phyloP scores from a whole-genome alignment of 2,888 invertebrate genomes.

The Alentia gelatinosa region DNA sequence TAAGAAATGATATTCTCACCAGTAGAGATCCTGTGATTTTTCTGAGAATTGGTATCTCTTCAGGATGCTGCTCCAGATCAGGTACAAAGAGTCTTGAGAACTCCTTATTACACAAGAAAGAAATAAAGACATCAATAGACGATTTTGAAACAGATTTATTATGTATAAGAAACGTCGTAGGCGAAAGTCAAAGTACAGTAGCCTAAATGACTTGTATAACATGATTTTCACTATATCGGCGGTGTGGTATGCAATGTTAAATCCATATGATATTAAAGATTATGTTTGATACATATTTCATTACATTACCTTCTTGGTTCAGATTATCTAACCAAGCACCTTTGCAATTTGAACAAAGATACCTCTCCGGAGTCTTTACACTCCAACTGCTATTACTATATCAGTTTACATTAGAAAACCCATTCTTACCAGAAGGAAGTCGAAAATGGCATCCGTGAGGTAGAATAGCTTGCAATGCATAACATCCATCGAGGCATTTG shows the following conservation, averaged over 20 bases:
- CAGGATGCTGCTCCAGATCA: neutral
- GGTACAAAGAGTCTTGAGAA: neutral
- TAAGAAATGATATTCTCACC: neutral
- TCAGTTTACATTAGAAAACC: neutral
- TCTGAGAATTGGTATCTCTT: neutral
- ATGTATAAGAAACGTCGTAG: too few relatives aligned
- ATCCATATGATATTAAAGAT: too few relatives aligned
- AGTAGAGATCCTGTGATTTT: neutral
- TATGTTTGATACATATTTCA: too few relatives aligned
- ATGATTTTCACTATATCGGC: too few relatives aligned
- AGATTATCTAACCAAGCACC: too few relatives aligned
- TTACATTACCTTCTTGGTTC: too few relatives aligned
- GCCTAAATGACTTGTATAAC: too few relatives aligned
- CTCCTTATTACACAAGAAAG: neutral
- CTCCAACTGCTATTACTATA: neutral
- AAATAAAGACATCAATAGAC: neutral
- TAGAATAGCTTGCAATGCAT: slow-evolving; percentile 29
- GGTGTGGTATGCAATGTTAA: too few relatives aligned
- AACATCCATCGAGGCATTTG: neutral
- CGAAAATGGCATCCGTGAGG: slow-evolving; percentile 38
- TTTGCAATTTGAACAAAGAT: too few relatives aligned
- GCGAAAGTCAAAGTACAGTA: too few relatives aligned
- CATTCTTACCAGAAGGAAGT: slow-evolving; percentile 29
- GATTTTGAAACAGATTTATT: too few relatives aligned
- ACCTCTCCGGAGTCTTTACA: too few relatives aligned